A percentile compares a stretch with the other conserved stretches of the same genome.
Conservation (phyloP, 2,888 invertebrate species). For the Amiota mariae region DNA sequence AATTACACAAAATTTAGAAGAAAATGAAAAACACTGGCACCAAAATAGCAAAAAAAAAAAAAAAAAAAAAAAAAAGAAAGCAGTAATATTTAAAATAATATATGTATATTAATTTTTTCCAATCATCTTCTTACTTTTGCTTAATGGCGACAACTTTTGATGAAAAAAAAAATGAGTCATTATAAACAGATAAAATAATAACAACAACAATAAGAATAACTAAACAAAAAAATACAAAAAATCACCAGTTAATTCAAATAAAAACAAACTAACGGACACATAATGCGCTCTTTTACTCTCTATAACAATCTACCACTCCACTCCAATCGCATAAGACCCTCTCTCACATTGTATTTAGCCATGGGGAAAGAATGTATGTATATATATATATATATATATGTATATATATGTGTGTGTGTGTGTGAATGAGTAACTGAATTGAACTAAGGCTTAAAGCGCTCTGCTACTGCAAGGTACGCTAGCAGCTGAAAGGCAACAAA, state of each 20-base stretch:
- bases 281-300: background rate
- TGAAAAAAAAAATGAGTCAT: background rate
- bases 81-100: too few relatives aligned
- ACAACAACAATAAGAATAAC: constrained; percentile 18
- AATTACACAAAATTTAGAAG: constrained; percentile 26
- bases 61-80: constrained; percentile 25
- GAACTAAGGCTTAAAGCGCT: constrained; percentile 26
- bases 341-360: background rate
- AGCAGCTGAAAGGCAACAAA: background rate
- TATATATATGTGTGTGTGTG: background rate
- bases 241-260: constrained; percentile 44
- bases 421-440: constrained; percentile 11
- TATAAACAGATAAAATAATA: background rate
- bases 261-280: constrained; percentile 51
- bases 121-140: background rate
- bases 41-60: background rate
- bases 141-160: background rate
- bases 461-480: constrained; percentile 25
- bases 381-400: too few relatives aligned
- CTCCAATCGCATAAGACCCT: too few relatives aligned
- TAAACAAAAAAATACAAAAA: constrained; percentile 33
- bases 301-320: too few relatives aligned
- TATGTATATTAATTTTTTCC: too few relatives aligned
- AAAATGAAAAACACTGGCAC: background rate
- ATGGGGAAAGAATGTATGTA: background rate